phyloP scores from a whole-genome alignment of 2,113 vertebrate species.

The Rhinopomastus cyanomelas region DNA sequence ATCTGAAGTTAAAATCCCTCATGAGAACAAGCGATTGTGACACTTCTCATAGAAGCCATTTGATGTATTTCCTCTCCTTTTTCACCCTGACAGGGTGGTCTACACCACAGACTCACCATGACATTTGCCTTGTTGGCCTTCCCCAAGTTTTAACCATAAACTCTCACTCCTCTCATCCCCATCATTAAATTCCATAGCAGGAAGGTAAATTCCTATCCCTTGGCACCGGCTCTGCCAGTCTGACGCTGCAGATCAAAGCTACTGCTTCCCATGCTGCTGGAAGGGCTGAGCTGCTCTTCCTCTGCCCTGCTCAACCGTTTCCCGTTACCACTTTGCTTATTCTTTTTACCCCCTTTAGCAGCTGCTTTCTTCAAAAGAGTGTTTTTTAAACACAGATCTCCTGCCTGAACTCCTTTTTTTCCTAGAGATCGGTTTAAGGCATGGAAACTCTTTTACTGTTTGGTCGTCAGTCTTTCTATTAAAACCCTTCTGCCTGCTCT shows the following conservation, averaged over 20 bases:
- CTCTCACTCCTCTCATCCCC: too few species aligned
- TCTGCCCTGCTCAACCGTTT: not conserved
- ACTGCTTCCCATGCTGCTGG: not conserved
- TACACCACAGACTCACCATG: too few species aligned
- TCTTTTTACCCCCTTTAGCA: not conserved
- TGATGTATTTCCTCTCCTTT: too few species aligned
- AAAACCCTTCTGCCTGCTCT: not conserved
- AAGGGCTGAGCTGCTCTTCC: not conserved
- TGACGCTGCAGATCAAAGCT: not conserved
- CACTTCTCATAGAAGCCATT: too few species aligned
- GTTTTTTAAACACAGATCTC: not conserved
- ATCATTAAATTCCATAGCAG: not conserved
- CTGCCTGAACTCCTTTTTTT: not conserved
- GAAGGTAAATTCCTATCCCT: not conserved
- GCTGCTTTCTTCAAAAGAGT: not conserved
- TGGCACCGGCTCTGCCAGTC: not conserved
- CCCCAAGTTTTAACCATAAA: too few species aligned
- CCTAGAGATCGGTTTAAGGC: not conserved
- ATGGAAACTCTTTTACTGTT: not conserved
- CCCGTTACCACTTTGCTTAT: fast-evolving
- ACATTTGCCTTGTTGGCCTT: too few species aligned
- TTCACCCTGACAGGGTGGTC: too few species aligned
- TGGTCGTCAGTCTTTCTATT: not conserved
- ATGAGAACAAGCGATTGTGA: too few species aligned
- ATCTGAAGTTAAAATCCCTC: too few species aligned